These are phyloP conservation scores for Campoletis sonorensis DNA, from an alignment of 1,140 invertebrate species.

Conservation along the genomic window DNA sequence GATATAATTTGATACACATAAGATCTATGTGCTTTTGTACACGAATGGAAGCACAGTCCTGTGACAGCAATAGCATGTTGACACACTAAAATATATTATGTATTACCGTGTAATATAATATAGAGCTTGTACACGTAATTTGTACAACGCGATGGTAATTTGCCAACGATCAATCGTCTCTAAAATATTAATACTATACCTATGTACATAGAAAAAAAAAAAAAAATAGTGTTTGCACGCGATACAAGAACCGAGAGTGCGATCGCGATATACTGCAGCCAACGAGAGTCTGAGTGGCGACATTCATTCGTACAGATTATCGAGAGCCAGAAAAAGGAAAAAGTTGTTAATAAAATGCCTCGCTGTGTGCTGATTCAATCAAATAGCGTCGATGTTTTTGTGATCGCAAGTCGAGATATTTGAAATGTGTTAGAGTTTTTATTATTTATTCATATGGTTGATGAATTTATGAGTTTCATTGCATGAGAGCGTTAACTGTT, in stretches of 20 bases:
- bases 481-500: no score
- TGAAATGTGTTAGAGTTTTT: not conserved
- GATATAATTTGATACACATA: not conserved
- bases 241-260: not conserved
- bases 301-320: slow-evolving; percentile 7
- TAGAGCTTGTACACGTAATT: slow-evolving; percentile 11
- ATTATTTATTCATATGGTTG: not conserved
- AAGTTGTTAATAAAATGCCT: not conserved
- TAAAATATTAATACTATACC: no score
- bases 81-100: slow-evolving; percentile 12
- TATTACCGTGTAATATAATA: slow-evolving; percentile 8
- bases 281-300: not conserved
- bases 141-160: slow-evolving; percentile 19
- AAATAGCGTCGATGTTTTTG: not conserved
- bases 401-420: not conserved
- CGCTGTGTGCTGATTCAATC: not conserved
- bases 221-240: not conserved
- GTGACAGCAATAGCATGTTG: slow-evolving; percentile 9
- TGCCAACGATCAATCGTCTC: slow-evolving; percentile 7
- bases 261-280: not conserved
- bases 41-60: not conserved
- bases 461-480: no score
- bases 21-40: not conserved
- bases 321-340: not conserved
- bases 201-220: no score